These are phyloP conservation scores for Isoperla grammatica DNA, from an alignment of 2,888 invertebrate genomes.

Conservation along the genomic window DNA sequence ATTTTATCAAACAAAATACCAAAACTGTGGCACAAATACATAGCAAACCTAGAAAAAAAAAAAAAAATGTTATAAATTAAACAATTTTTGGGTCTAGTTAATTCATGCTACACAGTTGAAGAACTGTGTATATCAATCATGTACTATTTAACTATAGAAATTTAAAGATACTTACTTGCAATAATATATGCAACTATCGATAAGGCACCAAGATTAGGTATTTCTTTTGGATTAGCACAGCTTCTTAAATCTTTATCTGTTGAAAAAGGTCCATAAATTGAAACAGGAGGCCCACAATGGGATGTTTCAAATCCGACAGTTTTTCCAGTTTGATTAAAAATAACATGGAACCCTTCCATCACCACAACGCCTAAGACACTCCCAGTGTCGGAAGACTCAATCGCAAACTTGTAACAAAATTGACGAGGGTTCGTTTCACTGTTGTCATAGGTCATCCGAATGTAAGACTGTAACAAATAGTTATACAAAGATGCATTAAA, in stretches of 20 bases:
- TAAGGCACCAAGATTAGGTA: slow-evolving; percentile 19
- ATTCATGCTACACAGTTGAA: too few species aligned
- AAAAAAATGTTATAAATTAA: too few species aligned
- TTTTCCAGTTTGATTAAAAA: slow-evolving; percentile 47
- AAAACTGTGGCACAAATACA: slow-evolving; percentile 19
- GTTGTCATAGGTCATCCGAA: slow-evolving; percentile 43
- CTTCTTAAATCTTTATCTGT: slow-evolving; percentile 34
- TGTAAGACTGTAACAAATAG: slow-evolving; percentile 45
- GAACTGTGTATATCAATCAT: too few species aligned
- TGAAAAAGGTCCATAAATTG: slow-evolving; percentile 45
- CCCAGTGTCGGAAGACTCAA: slow-evolving; percentile 45
- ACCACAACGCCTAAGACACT: slow-evolving; percentile 50
- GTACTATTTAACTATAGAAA: too few species aligned
- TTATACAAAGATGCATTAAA: slow-evolving; percentile 5
- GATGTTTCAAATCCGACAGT: slow-evolving; percentile 48
- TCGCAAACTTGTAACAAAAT: slow-evolving; percentile 48
- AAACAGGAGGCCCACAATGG: slow-evolving; percentile 45
- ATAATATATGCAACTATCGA: slow-evolving; percentile 20
- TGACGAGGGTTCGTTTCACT: slow-evolving; percentile 39
- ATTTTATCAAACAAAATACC: slow-evolving; percentile 15
- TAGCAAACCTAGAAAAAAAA: slow-evolving; percentile 10
- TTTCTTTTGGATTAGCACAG: slow-evolving; percentile 10
- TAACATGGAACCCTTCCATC: slow-evolving; percentile 49
- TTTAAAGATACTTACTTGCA: slow-evolving; percentile 11
- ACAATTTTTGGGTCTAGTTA: too few species aligned